Conservation (phyloP, 2,797 vertebrate species). For the Acanthurus leucopareius region DNA sequence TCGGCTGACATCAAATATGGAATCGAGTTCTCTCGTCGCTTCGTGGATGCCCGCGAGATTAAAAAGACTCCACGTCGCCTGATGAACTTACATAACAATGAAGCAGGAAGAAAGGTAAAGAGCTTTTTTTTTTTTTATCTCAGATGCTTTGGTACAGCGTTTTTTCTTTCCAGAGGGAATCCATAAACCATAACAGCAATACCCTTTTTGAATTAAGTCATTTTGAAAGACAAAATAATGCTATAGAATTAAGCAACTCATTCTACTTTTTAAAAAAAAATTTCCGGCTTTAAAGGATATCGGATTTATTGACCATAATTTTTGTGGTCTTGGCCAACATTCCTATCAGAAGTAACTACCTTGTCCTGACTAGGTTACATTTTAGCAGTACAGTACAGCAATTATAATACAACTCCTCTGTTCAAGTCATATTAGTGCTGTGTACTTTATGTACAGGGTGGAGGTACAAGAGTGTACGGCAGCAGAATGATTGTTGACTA, state of each 20-base stretch:
- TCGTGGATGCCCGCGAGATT: slow-evolving; percentile 98
- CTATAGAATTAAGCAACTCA: background rate
- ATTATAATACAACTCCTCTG: too few relatives aligned
- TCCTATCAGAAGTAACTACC: background rate
- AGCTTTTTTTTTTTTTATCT: background rate
- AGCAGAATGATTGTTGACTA: too few relatives aligned
- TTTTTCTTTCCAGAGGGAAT: background rate
- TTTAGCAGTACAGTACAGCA: too few relatives aligned
- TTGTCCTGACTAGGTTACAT: background rate
- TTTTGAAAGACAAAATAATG: background rate
- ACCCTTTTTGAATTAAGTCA: background rate
- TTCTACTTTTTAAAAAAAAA: background rate
- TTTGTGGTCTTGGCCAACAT: background rate
- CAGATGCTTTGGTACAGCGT: background rate
- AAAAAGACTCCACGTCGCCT: slow-evolving; percentile 97
- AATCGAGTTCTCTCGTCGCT: slow-evolving; percentile 97
- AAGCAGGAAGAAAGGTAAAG: slow-evolving; percentile 97
- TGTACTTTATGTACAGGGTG: too few relatives aligned
- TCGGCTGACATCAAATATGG: slow-evolving; percentile 98
- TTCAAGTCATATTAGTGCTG: too few relatives aligned
- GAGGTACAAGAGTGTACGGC: too few relatives aligned
- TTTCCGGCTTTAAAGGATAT: background rate
- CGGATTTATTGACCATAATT: background rate
- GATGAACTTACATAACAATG: slow-evolving; percentile 99
- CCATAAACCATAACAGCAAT: background rate